A percentile compares a stretch with the other conserved stretches of the same genome.
These are phyloP conservation scores for Stegophylla sp. DNA, from an alignment of 2,888 invertebrate genomes.

Conservation along the genomic window DNA sequence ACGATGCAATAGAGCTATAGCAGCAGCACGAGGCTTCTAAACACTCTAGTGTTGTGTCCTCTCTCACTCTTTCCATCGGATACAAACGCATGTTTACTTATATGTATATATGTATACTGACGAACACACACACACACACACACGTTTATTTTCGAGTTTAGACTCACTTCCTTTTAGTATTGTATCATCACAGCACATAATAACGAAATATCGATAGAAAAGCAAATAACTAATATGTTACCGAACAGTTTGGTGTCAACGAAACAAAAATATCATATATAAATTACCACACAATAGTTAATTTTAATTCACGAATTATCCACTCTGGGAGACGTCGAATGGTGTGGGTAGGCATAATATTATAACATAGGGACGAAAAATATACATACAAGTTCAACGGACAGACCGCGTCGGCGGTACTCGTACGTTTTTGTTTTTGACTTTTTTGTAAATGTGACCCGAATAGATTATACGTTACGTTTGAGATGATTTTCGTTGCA, in stretches of 20 bases:
- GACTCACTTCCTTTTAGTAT: too few species aligned
- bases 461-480: neutral
- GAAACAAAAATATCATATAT: constrained; percentile 20
- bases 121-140: neutral
- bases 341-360: neutral
- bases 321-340: neutral
- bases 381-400: constrained; percentile 3
- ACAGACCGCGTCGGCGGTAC: neutral
- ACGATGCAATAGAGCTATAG: neutral
- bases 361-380: constrained; percentile 1
- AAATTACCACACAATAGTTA: constrained; percentile 45
- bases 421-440: neutral
- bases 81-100: too few species aligned
- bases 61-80: neutral
- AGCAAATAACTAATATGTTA: neutral
- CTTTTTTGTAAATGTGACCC: constrained; percentile 25
- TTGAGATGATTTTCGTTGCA: neutral
- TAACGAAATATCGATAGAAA: neutral
- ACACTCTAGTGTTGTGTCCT: constrained; percentile 15
- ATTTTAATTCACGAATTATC: constrained; percentile 14
- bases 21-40: constrained; percentile 36
- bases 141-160: too few species aligned
- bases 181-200: too few species aligned
- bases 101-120: neutral
- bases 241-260: constrained; percentile 10